A percentile compares a stretch with the other conserved stretches of the same genome.
Conservation (phyloP, 2,113 vertebrate species). For the Fregetta grallaria region DNA sequence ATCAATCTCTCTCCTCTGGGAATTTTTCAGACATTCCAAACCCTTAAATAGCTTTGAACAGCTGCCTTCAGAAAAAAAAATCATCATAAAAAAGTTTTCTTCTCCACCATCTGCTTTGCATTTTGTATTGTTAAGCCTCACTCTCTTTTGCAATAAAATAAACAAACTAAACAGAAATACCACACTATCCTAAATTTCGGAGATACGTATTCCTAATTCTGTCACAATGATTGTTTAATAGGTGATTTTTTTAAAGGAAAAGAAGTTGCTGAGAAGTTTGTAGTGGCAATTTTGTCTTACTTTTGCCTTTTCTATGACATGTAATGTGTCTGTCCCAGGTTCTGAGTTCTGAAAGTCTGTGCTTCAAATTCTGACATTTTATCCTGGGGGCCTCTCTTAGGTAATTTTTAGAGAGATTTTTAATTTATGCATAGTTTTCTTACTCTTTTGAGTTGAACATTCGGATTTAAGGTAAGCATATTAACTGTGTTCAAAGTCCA, state of each 20-base stretch:
- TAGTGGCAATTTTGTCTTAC: background rate
- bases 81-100: background rate
- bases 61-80: background rate
- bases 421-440: background rate
- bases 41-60: constrained; percentile 58
- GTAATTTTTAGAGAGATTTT: background rate
- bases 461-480: background rate
- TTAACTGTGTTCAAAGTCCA: background rate
- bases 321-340: background rate
- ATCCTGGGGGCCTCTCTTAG: background rate
- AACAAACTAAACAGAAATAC: background rate
- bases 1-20: constrained; percentile 9
- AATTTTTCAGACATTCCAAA: constrained; percentile 44
- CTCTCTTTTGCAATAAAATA: constrained; percentile 10
- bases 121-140: constrained; percentile 4
- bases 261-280: background rate
- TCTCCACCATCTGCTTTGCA: constrained; percentile 30
- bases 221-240: background rate
- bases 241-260: background rate
- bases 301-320: background rate
- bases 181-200: background rate
- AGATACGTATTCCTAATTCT: background rate
- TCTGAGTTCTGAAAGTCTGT: background rate
- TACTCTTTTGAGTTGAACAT: background rate
- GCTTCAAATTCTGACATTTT: background rate